Evolutionary conservation across 1,140 invertebrate genomes (phyloP).

Genomic region (Saccostrea echinata): DNA sequence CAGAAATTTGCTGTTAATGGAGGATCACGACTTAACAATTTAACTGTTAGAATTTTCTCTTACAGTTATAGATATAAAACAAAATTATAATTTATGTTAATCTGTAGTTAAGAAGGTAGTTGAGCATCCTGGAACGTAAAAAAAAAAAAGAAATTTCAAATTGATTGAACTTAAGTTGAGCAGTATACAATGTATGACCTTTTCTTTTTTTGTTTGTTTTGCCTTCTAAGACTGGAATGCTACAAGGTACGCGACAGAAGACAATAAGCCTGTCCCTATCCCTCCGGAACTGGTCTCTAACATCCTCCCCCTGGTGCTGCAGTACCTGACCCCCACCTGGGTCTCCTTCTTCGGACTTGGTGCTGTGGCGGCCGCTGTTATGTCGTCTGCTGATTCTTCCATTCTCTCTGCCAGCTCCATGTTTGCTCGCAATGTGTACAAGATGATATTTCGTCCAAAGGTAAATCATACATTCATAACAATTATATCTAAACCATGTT

Average conservation of each 20-base stretch:
- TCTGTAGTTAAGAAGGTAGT: too few species aligned
- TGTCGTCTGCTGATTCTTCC: conserved; percentile 99
- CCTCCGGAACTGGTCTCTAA: background rate
- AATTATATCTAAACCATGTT: too few species aligned
- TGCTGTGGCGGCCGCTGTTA: conserved; percentile 97
- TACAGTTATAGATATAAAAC: too few species aligned
- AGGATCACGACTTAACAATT: too few species aligned
- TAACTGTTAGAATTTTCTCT: too few species aligned
- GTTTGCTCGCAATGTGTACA: conserved; percentile 99
- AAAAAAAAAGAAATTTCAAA: background rate
- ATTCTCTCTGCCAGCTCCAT: conserved; percentile 99
- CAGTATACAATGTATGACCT: too few species aligned
- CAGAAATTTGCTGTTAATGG: too few species aligned
- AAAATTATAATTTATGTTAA: too few species aligned
- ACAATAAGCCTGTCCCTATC: conserved; percentile 82
- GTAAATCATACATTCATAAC: conserved; percentile 79
- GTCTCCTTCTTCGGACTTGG: conserved; percentile 98
- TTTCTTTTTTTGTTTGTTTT: background rate
- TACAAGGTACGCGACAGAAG: conserved; percentile 85
- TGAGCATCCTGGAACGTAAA: background rate
- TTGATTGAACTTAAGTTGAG: background rate
- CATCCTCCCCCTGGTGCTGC: conserved; percentile 95
- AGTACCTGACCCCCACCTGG: conserved; percentile 94
- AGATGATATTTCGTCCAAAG: conserved; percentile 95
- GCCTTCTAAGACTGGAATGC: conserved; percentile 92